Percentiles rank a stretch among this genome's conserved stretches.
These are phyloP conservation scores for Dicrostonyx torquatus DNA, from an alignment of 2,797 vertebrate species.

Conservation along the genomic window DNA sequence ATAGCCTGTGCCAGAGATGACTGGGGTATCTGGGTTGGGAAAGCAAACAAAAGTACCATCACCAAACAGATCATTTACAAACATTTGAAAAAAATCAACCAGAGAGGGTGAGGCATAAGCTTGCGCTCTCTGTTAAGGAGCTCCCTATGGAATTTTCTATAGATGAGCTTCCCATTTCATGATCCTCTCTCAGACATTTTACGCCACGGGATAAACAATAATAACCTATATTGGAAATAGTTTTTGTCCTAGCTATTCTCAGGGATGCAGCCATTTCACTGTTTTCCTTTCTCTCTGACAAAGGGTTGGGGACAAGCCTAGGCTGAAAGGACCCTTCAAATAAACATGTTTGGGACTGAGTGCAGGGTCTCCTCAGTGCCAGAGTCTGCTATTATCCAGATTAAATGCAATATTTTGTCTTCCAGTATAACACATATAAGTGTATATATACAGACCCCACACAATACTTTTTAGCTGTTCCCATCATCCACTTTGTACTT, in stretches of 20 bases:
- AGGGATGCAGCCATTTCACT: background rate
- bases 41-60: background rate
- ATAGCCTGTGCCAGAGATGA: background rate
- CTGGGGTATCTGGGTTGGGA: background rate
- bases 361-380: background rate
- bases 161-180: background rate
- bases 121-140: background rate
- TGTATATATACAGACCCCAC: background rate
- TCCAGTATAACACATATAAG: background rate
- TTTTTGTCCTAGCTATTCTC: background rate
- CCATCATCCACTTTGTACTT: background rate
- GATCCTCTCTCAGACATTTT: background rate
- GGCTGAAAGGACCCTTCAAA: background rate
- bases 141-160: background rate
- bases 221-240: background rate
- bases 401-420: background rate
- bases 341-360: background rate
- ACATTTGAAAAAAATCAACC: background rate
- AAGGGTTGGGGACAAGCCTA: background rate
- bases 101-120: background rate
- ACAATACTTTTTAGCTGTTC: background rate
- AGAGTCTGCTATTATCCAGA: background rate
- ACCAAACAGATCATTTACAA: background rate
- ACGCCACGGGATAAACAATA: background rate
- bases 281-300: background rate